A percentile compares a stretch with the other conserved stretches of the same genome.
Conservation (phyloP, 2,888 invertebrate species). For the Orthosia gracilis region DNA sequence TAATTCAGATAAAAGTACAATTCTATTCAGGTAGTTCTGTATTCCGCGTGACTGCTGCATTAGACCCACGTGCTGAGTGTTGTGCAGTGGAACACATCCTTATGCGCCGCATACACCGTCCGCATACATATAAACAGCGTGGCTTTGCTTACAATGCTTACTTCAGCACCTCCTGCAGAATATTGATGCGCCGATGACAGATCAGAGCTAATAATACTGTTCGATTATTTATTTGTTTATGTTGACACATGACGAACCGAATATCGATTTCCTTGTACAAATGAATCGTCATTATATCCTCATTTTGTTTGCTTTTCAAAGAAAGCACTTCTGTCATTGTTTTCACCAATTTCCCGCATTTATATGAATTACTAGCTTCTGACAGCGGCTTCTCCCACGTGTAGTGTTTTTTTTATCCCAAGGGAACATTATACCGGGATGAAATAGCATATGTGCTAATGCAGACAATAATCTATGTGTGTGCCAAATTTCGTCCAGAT, state of each 20-base stretch:
- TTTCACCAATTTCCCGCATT: neutral
- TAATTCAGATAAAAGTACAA: slow-evolving; percentile 5
- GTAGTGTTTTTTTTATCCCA: too few species aligned
- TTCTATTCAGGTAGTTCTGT: neutral
- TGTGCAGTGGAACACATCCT: slow-evolving; percentile 22
- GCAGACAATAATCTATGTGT: too few species aligned
- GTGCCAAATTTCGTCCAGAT: too few species aligned
- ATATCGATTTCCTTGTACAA: slow-evolving; percentile 9
- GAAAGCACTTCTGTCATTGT: neutral
- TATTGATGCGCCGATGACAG: slow-evolving; percentile 61
- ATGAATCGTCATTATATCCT: neutral
- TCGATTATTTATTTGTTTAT: slow-evolving; percentile 33
- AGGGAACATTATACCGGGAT: too few species aligned
- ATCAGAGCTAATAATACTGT: slow-evolving; percentile 41
- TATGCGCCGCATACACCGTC: slow-evolving; percentile 16
- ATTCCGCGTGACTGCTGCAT: neutral
- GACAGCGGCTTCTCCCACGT: too few species aligned
- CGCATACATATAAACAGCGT: slow-evolving; percentile 55
- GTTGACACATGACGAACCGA: slow-evolving; percentile 8
- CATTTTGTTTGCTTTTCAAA: neutral
- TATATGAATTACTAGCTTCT: too few species aligned
- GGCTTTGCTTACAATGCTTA: slow-evolving; percentile 60
- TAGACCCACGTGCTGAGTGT: neutral
- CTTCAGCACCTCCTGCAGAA: slow-evolving; percentile 51
- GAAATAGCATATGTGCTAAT: too few species aligned